Percentiles rank a stretch among this genome's conserved stretches.
Conservation (phyloP, 2,888 invertebrate species). For the Drosophila pullipes region DNA sequence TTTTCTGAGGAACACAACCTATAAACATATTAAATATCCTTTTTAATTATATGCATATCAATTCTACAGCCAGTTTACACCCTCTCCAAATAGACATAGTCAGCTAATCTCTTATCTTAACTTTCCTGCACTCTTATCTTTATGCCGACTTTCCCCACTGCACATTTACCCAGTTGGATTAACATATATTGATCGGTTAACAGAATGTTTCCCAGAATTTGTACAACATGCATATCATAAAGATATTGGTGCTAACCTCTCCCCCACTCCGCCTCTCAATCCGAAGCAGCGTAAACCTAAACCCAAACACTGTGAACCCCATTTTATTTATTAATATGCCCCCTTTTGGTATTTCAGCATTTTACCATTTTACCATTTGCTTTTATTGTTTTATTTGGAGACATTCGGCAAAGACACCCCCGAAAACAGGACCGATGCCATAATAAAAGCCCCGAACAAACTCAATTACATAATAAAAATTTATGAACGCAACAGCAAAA, state of each 20-base stretch:
- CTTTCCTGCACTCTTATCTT: constrained; percentile 5
- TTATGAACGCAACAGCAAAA: constrained; percentile 68
- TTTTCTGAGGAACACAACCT: background rate
- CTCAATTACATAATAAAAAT: constrained; percentile 81
- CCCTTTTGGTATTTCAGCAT: constrained; percentile 37
- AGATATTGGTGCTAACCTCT: constrained; percentile 44
- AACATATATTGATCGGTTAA: constrained; percentile 63
- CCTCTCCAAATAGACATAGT: constrained; percentile 1
- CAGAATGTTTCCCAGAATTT: constrained; percentile 13
- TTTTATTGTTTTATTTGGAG: constrained; percentile 78
- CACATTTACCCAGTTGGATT: constrained; percentile 16
- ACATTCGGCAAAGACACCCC: constrained; percentile 54
- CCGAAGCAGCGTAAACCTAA: background rate
- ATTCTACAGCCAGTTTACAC: constrained; percentile 16
- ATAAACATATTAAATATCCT: background rate
- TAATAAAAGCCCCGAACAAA: constrained; percentile 49
- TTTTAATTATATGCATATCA: background rate
- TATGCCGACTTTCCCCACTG: background rate
- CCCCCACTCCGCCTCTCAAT: background rate
- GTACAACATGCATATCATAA: constrained; percentile 52
- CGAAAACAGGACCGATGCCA: constrained; percentile 19
- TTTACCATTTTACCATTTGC: constrained; percentile 60
- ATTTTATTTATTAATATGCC: constrained; percentile 72
- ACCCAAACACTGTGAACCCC: constrained; percentile 33
- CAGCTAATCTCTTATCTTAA: constrained; percentile 1